A percentile compares a stretch with the other conserved stretches of the same genome.
Conservation (phyloP, 2,113 vertebrate genomes). For the Ardeotis arabs region DNA sequence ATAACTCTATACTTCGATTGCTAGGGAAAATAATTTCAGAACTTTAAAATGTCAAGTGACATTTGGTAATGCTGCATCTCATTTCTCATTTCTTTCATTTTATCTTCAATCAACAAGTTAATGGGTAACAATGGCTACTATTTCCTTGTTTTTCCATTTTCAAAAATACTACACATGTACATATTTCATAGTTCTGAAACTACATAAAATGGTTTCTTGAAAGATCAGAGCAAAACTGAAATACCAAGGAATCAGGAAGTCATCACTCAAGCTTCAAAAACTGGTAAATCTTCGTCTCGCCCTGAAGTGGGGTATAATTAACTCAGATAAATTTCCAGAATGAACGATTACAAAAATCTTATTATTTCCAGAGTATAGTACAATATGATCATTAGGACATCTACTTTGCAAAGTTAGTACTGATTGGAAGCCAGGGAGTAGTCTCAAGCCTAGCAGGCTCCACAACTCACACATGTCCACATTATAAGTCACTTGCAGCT, state of each 20-base stretch:
- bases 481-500: neutral
- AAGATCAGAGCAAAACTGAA: neutral
- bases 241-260: neutral
- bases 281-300: neutral
- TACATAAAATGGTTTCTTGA: neutral
- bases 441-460: neutral
- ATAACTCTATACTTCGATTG: constrained; percentile 96
- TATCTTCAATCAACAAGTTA: neutral
- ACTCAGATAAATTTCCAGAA: neutral
- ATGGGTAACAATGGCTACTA: neutral
- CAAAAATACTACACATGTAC: neutral
- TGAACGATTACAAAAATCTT: neutral
- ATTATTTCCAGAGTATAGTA: neutral
- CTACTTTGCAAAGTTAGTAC: neutral
- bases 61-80: neutral
- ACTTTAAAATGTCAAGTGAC: neutral
- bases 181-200: neutral
- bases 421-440: neutral
- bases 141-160: neutral
- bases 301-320: neutral
- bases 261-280: neutral
- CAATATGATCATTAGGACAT: neutral
- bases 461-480: rapidly evolving
- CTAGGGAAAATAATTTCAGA: constrained; percentile 72
- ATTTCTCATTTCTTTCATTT: neutral